Evolutionary conservation across 2,797 vertebrate species (phyloP), one percentile per base, ranked within the genome.

Genomic region (Eptatretus atami): DNA sequence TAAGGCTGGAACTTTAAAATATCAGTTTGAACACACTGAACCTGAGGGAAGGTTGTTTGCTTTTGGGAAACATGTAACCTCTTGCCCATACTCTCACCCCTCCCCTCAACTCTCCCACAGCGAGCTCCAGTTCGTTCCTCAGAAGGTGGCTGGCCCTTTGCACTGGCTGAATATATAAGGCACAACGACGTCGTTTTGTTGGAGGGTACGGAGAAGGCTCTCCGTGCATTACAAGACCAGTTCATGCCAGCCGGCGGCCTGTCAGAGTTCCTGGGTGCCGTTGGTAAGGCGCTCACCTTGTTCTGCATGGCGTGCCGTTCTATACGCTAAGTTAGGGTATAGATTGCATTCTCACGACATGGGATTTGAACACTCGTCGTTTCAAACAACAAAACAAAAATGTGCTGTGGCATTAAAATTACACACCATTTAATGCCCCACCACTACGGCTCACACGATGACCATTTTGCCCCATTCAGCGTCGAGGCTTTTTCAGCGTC

Each of bases 71-170:
- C 31, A 44, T 44, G 31, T 19, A 5, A 57, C 54, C 55, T 24
- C 55, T 24, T 11, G 9, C 55, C 55, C 55, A 9, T 6, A 9
- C 55, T 24, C 55, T 24, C 11, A 9, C 55, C 11, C 55, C 55
- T 24, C 55, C 14, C 55, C 55, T 14, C 55, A 19, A 15, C 14
- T 14, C 31, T 54, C 54, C 52, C 65, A 1, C 66, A 85, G 82
- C 83, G 95, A 77, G 92, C 93, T 70, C 83, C 92, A 73, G 86
- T 83, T 70, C 95, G 87, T 73, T 96, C 87, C 82, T 93, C 88
- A 2, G 92, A 98, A 76, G 92, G 92, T 68, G 92, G 92, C 77
- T 98, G 92, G 92, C 96, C 92, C 78, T 98, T 84, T 78, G 93
- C 92, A 13, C 80, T 98, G 66, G 92, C 92, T 1, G 92, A 96